These are phyloP conservation scores for Zaprionus ghesquierei DNA, from an alignment of 1,140 invertebrate species.

Conservation along the genomic window DNA sequence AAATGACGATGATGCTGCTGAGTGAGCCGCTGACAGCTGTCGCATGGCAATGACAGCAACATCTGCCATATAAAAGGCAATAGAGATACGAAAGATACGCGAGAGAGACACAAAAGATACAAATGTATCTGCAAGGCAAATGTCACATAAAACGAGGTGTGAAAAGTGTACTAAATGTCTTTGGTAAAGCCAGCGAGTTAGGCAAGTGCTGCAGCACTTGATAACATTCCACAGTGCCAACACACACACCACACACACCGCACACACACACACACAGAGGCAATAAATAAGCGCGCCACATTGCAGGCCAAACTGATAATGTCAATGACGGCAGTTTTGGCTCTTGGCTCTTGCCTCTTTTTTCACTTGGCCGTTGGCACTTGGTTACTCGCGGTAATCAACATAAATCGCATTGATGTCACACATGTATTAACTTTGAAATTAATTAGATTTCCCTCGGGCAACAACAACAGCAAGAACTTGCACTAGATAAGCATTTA, in stretches of 20 bases:
- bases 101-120: conserved; percentile 18
- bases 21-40: conserved; percentile 59
- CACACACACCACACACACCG: conserved; percentile 4
- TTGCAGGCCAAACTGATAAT: conserved; percentile 55
- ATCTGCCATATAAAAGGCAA: conserved; percentile 5
- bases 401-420: conserved; percentile 74
- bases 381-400: conserved; percentile 53
- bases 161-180: conserved; percentile 72
- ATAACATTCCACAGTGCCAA: conserved; percentile 59
- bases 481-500: conserved; percentile 54
- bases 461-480: conserved; percentile 12
- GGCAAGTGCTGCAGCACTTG: conserved; percentile 34
- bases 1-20: conserved; percentile 24
- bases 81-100: conserved; percentile 4
- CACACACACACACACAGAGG: conserved; percentile 28
- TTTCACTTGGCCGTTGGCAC: neutral
- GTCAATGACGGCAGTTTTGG: conserved; percentile 37
- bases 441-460: conserved; percentile 72
- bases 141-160: conserved; percentile 55
- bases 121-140: conserved; percentile 40
- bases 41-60: conserved; percentile 56
- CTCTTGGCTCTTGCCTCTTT: too few relatives aligned
- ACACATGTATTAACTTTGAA: conserved; percentile 72
- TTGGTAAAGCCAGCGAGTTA: conserved; percentile 29
- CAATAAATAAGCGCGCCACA: conserved; percentile 57